A percentile compares a stretch with the other conserved stretches of the same genome.
phyloP scores from a whole-genome alignment of 1,140 invertebrate species.

The Pachyrhynchus sulphureomaculatus region DNA sequence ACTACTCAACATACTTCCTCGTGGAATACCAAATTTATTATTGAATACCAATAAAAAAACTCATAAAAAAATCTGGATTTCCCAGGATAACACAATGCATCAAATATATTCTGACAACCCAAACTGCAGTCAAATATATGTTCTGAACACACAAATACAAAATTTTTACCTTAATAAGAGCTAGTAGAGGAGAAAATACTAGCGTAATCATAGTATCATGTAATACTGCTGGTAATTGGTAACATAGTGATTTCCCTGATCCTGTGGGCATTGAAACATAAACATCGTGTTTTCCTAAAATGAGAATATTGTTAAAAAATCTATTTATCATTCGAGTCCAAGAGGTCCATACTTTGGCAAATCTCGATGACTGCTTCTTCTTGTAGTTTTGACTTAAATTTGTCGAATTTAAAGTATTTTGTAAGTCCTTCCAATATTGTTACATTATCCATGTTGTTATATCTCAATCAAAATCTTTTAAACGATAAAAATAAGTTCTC shows the following conservation, averaged over 20 bases:
- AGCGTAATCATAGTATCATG: slow-evolving; percentile 74
- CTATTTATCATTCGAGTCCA: too few species aligned
- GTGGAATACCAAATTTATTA: too few species aligned
- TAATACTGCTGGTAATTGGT: slow-evolving; percentile 84
- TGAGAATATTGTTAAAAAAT: too few species aligned
- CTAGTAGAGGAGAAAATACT: slow-evolving; percentile 89
- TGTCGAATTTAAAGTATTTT: slow-evolving; percentile 45
- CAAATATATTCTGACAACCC: too few species aligned
- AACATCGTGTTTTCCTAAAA: slow-evolving; percentile 70
- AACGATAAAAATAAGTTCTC: too few species aligned
- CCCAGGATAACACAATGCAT: too few species aligned
- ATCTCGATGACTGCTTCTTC: slow-evolving; percentile 44
- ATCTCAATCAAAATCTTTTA: too few species aligned
- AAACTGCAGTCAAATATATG: too few species aligned
- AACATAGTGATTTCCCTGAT: slow-evolving; percentile 94
- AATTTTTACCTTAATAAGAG: slow-evolving; percentile 71
- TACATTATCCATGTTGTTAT: slow-evolving; percentile 34
- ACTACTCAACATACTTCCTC: too few species aligned
- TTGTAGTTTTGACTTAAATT: slow-evolving; percentile 48
- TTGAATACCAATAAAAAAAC: too few species aligned
- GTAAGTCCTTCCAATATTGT: slow-evolving; percentile 37
- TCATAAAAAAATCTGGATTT: too few species aligned
- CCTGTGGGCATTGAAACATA: slow-evolving; percentile 92
- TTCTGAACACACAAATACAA: too few species aligned
- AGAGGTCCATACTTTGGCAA: slow-evolving; percentile 46